phyloP scores from a whole-genome alignment of 2,797 vertebrate genomes.

The Falco rusticolus region DNA sequence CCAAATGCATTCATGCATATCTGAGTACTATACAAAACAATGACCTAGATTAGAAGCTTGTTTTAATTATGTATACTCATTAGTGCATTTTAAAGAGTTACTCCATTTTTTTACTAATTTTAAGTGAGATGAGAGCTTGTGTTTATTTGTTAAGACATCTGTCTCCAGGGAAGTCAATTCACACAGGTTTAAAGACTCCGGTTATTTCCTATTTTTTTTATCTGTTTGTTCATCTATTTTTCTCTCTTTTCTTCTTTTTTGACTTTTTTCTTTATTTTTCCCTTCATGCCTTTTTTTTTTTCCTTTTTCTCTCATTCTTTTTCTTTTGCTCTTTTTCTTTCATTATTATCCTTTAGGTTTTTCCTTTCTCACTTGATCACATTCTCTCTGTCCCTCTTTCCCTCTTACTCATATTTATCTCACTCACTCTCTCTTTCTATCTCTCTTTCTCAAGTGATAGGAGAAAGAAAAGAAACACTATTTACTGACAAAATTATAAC shows the following conservation, averaged over 20 bases:
- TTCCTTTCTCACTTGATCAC: background rate
- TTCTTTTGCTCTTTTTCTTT: background rate
- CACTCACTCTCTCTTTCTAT: background rate
- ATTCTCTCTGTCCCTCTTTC: background rate
- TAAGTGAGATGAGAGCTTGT: background rate
- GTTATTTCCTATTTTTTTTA: background rate
- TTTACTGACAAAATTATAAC: background rate
- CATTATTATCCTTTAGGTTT: rapidly evolving
- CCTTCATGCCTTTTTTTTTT: background rate
- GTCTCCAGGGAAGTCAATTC: background rate
- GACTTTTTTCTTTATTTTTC: background rate
- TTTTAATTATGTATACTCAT: slow-evolving; percentile 11
- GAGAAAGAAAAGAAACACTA: background rate
- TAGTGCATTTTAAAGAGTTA: background rate
- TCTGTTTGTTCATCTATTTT: background rate
- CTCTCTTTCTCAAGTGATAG: background rate
- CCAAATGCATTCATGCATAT: background rate
- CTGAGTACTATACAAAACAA: background rate
- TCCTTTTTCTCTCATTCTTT: background rate
- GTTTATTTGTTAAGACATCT: background rate
- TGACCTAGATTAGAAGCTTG: slow-evolving; percentile 40
- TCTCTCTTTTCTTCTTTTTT: background rate
- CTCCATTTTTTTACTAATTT: background rate
- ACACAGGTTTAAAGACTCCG: background rate
- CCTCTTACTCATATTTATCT: background rate